Evolutionary conservation across 2,888 invertebrate genomes (phyloP).

Genomic region (Tetramorium bicarinatum): DNA sequence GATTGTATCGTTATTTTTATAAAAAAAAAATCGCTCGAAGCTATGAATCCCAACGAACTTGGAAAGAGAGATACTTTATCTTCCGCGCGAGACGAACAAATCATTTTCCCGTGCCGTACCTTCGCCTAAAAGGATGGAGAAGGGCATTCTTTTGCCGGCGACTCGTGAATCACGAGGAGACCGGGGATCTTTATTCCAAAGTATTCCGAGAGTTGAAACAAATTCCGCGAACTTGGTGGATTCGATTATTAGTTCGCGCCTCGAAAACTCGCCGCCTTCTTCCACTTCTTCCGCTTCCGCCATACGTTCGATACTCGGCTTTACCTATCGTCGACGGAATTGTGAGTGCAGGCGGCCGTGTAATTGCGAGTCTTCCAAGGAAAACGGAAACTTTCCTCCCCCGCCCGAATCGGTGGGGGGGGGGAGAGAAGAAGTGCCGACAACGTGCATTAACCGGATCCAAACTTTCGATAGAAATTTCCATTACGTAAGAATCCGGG

Average conservation of each 20-base stretch:
- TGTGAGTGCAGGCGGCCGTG: constrained; percentile 71
- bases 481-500: constrained; percentile 54
- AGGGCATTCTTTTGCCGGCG: constrained; percentile 4
- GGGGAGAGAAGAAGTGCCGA: constrained; percentile 34
- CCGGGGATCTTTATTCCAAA: constrained; percentile 55
- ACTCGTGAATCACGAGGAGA: constrained; percentile 16
- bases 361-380: constrained; percentile 65
- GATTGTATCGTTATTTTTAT: constrained; percentile 10
- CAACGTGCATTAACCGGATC: constrained; percentile 54
- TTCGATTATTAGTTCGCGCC: constrained; percentile 79
- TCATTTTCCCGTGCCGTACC: constrained; percentile 58
- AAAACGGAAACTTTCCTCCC: constrained; percentile 41
- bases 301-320: constrained; percentile 62
- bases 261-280: constrained; percentile 63
- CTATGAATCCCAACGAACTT: constrained; percentile 3
- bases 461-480: constrained; percentile 57
- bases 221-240: constrained; percentile 71
- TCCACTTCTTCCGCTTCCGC: constrained; percentile 17
- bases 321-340: constrained; percentile 65
- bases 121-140: constrained; percentile 32
- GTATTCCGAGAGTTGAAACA: constrained; percentile 66
- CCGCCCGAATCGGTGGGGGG: background rate
- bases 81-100: constrained; percentile 60
- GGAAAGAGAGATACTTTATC: constrained; percentile 57
- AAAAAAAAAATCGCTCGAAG: background rate